These are phyloP conservation scores for Burhinus bistriatus DNA, from an alignment of 2,113 vertebrate species.

Conservation along the genomic window DNA sequence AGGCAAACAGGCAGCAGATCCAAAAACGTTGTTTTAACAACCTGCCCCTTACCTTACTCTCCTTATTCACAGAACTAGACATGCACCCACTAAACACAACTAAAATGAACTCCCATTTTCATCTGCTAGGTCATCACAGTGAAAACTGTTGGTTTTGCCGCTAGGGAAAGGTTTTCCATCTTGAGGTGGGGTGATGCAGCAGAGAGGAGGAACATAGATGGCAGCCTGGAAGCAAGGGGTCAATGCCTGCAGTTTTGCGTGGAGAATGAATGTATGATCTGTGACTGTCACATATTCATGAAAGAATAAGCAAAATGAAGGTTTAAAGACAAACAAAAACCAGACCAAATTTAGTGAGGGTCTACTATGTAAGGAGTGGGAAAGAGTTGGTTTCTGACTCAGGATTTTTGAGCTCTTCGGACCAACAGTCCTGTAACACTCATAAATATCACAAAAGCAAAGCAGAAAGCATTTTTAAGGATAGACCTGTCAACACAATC, in stretches of 20 bases:
- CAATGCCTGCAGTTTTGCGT: not conserved
- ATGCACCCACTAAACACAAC: not conserved
- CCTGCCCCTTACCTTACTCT: not conserved
- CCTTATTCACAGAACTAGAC: not conserved
- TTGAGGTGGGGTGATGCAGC: rapidly evolving
- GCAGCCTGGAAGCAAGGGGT: not conserved
- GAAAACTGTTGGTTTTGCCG: not conserved
- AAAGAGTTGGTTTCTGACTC: not conserved
- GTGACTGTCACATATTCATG: not conserved
- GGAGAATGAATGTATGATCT: not conserved
- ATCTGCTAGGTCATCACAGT: not conserved
- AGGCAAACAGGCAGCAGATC: not conserved
- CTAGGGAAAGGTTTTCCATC: not conserved
- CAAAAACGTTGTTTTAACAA: not conserved
- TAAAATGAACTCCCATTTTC: not conserved
- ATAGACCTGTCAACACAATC: not conserved
- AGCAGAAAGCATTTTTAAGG: conserved; percentile 1
- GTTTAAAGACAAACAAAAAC: not conserved
- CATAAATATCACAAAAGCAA: not conserved
- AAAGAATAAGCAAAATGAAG: not conserved
- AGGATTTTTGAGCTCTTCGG: not conserved
- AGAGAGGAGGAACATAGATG: not conserved
- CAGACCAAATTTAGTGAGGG: not conserved
- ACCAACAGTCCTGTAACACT: not conserved
- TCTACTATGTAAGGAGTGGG: not conserved